Conservation (phyloP, 2,113 vertebrate species). For the Seriola dumerili region DNA sequence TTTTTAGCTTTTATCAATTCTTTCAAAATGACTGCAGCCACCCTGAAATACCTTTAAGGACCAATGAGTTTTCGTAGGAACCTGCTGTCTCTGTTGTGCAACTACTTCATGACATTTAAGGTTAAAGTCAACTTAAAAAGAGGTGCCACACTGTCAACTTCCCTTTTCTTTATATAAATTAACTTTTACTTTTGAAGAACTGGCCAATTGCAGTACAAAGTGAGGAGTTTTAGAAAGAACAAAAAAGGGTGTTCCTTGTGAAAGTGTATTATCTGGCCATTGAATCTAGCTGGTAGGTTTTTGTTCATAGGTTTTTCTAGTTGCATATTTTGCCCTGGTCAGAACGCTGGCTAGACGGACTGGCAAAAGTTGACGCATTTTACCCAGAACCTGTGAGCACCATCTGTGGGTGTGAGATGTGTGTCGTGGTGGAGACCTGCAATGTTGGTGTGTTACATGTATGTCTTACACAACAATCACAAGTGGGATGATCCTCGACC, state of each 20-base stretch:
- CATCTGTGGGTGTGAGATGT: slow-evolving; percentile 2
- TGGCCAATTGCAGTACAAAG: slow-evolving; percentile 1
- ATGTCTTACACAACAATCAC: slow-evolving; percentile 5
- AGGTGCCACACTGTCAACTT: slow-evolving; percentile 27
- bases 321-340: background rate
- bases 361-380: background rate
- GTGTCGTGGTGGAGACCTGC: background rate
- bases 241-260: background rate
- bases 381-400: slow-evolving; percentile 13
- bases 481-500: slow-evolving; percentile 16
- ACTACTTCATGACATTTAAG: slow-evolving; percentile 11
- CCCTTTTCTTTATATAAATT: slow-evolving; percentile 26
- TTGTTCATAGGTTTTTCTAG: background rate
- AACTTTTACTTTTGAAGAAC: slow-evolving; percentile 30
- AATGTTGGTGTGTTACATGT: background rate
- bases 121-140: slow-evolving; percentile 26
- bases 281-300: background rate
- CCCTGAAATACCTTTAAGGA: slow-evolving; percentile 44
- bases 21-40: slow-evolving; percentile 46
- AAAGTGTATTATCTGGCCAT: background rate
- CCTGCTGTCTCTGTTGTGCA: slow-evolving; percentile 14
- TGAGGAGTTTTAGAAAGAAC: background rate
- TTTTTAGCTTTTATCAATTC: slow-evolving; percentile 49
- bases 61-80: slow-evolving; percentile 4
- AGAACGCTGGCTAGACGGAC: background rate